Conservation (phyloP, 2,113 vertebrate genomes). For the Rhinolophus ferrumequinum region DNA sequence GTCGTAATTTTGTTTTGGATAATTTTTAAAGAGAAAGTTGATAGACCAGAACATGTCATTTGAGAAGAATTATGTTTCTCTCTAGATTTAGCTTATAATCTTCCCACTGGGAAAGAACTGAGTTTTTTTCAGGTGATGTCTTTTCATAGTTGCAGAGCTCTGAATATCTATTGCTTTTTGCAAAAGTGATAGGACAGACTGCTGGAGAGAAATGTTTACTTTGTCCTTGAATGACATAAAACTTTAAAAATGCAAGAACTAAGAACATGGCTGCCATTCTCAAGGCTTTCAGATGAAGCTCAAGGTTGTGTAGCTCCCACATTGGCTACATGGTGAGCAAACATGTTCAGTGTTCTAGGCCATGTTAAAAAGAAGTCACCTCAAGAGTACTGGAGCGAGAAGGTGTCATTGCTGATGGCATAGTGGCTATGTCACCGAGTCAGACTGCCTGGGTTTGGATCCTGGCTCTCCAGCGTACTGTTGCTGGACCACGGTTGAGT, state of each 20-base stretch:
- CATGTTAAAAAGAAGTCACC: background rate
- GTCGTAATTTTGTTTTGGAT: constrained; percentile 3
- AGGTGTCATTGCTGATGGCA: background rate
- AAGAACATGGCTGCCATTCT: background rate
- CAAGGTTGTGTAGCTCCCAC: background rate
- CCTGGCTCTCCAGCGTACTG: no score
- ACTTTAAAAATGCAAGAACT: background rate
- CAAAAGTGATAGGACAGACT: background rate
- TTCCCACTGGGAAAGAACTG: background rate
- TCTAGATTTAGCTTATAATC: background rate
- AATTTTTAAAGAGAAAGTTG: background rate
- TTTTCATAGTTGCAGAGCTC: background rate
- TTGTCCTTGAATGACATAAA: background rate
- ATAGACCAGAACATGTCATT: background rate
- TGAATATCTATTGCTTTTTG: background rate
- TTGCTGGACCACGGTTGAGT: background rate
- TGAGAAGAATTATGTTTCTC: background rate
- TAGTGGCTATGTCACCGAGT: background rate
- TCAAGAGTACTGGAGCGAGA: background rate
- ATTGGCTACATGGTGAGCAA: background rate
- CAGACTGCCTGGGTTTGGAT: background rate
- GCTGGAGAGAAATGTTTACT: background rate
- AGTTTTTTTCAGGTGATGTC: constrained; percentile 1
- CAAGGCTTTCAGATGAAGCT: background rate
- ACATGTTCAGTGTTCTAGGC: background rate